A percentile compares a stretch with the other conserved stretches of the same genome.
These are phyloP conservation scores for Lateolabrax maculatus DNA, from an alignment of 2,797 vertebrate species.

Conservation along the genomic window DNA sequence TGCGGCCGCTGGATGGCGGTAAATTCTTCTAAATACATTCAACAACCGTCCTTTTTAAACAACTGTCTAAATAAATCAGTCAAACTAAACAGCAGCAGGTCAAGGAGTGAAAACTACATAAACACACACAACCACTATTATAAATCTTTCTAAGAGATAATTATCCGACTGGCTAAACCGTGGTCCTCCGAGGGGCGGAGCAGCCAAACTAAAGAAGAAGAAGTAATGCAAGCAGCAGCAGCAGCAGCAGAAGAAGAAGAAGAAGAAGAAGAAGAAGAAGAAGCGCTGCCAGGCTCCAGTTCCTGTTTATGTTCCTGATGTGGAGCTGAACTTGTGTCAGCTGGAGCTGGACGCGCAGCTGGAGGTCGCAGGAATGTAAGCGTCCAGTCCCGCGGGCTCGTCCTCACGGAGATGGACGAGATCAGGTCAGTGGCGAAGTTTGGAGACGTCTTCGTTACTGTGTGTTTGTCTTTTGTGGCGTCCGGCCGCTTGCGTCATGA, in stretches of 20 bases:
- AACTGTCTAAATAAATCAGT: no score
- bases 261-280: background rate
- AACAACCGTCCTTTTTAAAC: no score
- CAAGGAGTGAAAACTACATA: no score
- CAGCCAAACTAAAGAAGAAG: background rate
- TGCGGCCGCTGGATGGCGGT: no score
- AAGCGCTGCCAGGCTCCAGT: background rate
- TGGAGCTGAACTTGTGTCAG: conserved; percentile 13
- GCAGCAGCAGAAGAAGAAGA: background rate
- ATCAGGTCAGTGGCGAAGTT: conserved; percentile 51
- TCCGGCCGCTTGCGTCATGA: background rate
- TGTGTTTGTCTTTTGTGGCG: background rate
- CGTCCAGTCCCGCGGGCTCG: background rate
- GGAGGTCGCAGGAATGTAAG: conserved; percentile 39
- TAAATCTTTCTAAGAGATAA: no score
- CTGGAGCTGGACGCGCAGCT: background rate
- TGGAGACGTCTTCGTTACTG: rapidly evolving
- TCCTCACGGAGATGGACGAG: conserved; percentile 65
- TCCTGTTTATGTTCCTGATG: conserved; percentile 10
- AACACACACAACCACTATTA: no score
- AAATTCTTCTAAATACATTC: no score
- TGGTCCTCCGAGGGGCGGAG: conserved; percentile 23
- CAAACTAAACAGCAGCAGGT: no score
- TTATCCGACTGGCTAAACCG: no score
- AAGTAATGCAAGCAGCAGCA: background rate